Evolutionary conservation across 2,113 vertebrate genomes (phyloP), one percentile per base, ranked within the genome.

Genomic region (Tricholaema leucomelas): DNA sequence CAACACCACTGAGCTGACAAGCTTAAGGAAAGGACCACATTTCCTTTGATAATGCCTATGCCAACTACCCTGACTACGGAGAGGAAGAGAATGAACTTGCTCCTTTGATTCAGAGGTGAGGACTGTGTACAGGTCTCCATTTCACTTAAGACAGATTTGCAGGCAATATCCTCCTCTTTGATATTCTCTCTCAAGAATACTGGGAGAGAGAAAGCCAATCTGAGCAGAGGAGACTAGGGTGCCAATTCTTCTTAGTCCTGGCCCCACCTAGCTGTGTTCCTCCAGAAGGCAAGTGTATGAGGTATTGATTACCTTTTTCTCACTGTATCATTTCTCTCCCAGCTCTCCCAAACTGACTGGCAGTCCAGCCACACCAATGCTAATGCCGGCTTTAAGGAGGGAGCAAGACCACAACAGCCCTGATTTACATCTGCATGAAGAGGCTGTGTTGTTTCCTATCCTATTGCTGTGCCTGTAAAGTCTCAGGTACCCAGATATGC

Each of bases 121-220:
- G 42, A 35, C 61, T 58, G 13, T 87, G 75, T 67, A 73, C n/a
- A 56, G 52, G 61, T 59, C 52, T 90, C 20, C 24, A 30, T 78
- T 91, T 81, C 35, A 59, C 56, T 72, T 50, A 75, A 90, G 63
- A 33, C 7, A 74, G 54, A 75, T 91, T 80, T 70, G 71, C 75
- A 73, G 85, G 56, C 78, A 74, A 35, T 60, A 82, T 74, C 64
- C 60, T 89, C 35, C 82, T 75, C 72, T 95, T 73, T 87, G 93
- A 87, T 91, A 56, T 80, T 82, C 52, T 87, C 71, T 55, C 40
- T 85, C 64, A 72, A 83, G 70, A 63, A 31, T 54, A 73, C 27
- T 72, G 63, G 50, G 20, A 89, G 25, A 10, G 15, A 79, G 40
- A 74, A 38, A 69, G 24, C 19, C 44, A 31, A 38, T 35, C 38